phyloP scores from a whole-genome alignment of 2,888 invertebrate species.

The Lycophotia porphyrea region DNA sequence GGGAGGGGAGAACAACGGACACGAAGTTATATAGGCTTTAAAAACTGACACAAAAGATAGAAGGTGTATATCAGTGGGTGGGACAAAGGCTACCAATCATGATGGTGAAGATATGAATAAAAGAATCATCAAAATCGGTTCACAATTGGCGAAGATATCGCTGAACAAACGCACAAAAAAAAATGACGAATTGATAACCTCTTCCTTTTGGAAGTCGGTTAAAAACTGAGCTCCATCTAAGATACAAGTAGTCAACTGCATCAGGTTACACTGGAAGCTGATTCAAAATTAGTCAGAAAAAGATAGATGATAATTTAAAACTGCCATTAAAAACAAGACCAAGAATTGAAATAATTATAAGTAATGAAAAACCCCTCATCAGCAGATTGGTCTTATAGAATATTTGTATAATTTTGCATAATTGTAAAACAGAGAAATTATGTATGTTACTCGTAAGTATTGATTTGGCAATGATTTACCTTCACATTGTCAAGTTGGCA shows the following conservation, averaged over 20 bases:
- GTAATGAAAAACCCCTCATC: not conserved
- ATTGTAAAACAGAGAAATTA: not conserved
- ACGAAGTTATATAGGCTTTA: not conserved
- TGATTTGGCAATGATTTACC: constrained; percentile 9
- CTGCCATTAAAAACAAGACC: not conserved
- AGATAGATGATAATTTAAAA: not conserved
- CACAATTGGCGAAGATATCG: too few species aligned
- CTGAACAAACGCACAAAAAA: too few species aligned
- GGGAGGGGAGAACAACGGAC: not conserved
- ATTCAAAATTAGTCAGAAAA: not conserved
- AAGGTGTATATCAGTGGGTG: not conserved
- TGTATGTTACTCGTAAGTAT: too few species aligned
- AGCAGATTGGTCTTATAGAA: not conserved
- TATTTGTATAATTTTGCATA: too few species aligned
- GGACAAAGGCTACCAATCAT: not conserved
- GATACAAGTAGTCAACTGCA: not conserved
- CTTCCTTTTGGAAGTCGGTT: too few species aligned
- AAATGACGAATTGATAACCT: too few species aligned
- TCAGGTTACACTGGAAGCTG: not conserved
- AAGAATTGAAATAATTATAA: too few species aligned
- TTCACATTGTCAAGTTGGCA: constrained; percentile 17
- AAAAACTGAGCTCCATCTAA: not conserved
- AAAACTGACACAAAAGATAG: not conserved
- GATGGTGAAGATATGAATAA: not conserved
- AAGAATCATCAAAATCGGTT: too few species aligned